phyloP scores from a whole-genome alignment of 2,113 vertebrate genomes.

The Oreochromis aureus region DNA sequence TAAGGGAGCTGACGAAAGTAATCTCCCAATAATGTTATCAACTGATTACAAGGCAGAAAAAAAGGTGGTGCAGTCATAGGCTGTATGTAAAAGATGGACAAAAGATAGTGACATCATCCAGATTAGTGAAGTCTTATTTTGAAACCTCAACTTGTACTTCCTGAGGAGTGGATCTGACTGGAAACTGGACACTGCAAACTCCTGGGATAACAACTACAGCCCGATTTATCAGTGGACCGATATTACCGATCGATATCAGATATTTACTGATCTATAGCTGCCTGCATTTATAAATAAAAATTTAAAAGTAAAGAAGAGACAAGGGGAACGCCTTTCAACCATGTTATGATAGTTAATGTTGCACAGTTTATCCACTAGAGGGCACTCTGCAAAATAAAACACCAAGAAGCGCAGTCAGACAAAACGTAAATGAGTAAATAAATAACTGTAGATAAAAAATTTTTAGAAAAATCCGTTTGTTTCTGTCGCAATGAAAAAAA shows the following conservation, averaged over 20 bases:
- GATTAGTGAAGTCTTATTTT: background rate
- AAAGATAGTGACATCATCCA: background rate
- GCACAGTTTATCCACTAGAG: background rate
- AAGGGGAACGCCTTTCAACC: background rate
- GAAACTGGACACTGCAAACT: background rate
- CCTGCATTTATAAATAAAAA: background rate
- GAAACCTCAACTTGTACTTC: background rate
- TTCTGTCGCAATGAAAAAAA: background rate
- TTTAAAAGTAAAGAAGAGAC: background rate
- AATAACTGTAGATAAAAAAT: background rate
- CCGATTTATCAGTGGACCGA: background rate
- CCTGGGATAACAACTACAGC: background rate
- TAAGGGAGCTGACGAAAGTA: background rate
- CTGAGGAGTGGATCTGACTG: background rate
- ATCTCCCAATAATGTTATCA: background rate
- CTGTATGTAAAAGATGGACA: background rate
- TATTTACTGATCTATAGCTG: background rate
- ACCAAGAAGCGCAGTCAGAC: background rate
- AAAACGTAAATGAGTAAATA: background rate
- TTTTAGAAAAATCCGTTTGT: background rate
- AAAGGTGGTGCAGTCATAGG: background rate
- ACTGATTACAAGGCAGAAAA: background rate
- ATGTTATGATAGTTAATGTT: background rate
- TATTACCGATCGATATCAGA: background rate
- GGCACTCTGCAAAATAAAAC: background rate